Percentiles rank a stretch among this genome's conserved stretches.
phyloP scores from a whole-genome alignment of 2,888 invertebrate species.

The Tortricodes alternella region DNA sequence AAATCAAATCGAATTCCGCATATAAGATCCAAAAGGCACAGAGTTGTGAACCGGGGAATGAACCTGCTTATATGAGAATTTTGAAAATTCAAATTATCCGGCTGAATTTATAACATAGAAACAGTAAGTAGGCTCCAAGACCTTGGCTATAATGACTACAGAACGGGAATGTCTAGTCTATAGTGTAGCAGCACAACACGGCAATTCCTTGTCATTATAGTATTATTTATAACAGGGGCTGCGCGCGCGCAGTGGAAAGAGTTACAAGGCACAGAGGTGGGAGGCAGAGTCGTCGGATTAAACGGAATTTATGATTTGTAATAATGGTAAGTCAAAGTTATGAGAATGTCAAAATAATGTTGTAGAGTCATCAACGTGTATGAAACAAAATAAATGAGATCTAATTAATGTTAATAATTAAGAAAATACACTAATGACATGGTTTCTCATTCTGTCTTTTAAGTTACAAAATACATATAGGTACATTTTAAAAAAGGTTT shows the following conservation, averaged over 20 bases:
- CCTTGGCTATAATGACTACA: constrained; percentile 60
- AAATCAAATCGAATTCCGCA: no score
- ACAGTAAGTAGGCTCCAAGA: constrained; percentile 52
- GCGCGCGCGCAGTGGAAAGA: constrained; percentile 52
- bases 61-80: no score
- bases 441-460: no score
- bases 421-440: no score
- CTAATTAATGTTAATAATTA: not conserved
- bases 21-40: no score
- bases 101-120: constrained; percentile 15
- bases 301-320: constrained; percentile 15
- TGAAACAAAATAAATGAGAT: not conserved
- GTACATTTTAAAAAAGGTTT: no score
- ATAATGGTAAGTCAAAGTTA: not conserved
- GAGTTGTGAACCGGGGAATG: no score
- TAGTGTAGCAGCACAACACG: constrained; percentile 65
- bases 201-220: constrained; percentile 81
- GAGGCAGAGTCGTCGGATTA: constrained; percentile 36
- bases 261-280: constrained; percentile 50
- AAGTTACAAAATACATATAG: no score
- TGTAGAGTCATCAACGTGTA: not conserved
- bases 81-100: constrained; percentile 16
- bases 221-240: constrained; percentile 76
- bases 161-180: constrained; percentile 62
- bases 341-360: not conserved